These are phyloP conservation scores for Hystrix cristata DNA, from an alignment of 2,113 vertebrate species.

Conservation along the genomic window DNA sequence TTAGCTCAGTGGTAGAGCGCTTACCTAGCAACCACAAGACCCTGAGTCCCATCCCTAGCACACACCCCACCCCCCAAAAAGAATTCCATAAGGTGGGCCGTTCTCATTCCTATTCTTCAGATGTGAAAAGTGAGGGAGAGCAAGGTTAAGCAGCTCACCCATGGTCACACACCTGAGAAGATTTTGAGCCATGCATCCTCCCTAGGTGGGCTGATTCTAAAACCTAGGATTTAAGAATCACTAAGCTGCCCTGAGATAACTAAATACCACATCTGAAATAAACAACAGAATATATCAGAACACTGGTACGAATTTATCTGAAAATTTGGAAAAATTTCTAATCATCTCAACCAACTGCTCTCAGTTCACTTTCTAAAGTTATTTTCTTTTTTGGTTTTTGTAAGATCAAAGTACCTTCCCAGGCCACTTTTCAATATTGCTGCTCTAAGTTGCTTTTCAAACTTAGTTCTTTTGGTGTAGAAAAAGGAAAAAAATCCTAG, in stretches of 20 bases:
- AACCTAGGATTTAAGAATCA: background rate
- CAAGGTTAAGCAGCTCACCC: background rate
- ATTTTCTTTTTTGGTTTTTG: slow-evolving; percentile 35
- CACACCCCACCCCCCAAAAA: background rate
- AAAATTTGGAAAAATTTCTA: slow-evolving; percentile 13
- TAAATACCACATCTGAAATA: background rate
- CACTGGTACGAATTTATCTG: background rate
- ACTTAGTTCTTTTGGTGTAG: background rate
- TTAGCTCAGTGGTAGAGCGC: too few species aligned
- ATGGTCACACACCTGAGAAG: background rate
- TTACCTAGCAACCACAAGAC: too few species aligned
- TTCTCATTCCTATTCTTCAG: background rate
- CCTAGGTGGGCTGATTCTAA: background rate
- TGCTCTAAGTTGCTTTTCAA: slow-evolving; percentile 17
- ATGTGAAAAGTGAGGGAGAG: background rate
- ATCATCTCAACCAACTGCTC: background rate
- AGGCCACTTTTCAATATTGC: background rate
- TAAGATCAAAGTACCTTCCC: slow-evolving; percentile 3
- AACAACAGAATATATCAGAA: slow-evolving; percentile 46
- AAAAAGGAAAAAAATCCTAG: background rate
- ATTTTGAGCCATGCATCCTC: background rate
- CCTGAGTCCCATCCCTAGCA: too few species aligned
- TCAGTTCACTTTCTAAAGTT: background rate
- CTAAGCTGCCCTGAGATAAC: background rate
- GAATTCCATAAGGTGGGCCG: background rate